Base-by-base conservation (phyloP, 2,888 invertebrate species). In the Sarcophaga subvicina region DNA sequence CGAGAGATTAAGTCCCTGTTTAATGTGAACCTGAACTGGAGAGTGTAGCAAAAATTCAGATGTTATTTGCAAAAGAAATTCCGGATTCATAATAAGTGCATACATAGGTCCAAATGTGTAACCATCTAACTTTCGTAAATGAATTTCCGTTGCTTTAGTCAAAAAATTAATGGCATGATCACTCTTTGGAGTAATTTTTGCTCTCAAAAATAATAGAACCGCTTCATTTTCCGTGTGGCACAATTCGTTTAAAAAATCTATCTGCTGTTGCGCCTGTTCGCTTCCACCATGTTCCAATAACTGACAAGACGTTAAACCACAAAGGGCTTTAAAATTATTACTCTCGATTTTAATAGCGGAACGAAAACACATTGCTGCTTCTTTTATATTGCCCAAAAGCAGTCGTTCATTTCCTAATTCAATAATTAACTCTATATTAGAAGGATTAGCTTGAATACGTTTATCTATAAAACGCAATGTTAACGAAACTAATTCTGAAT, bases 281-380 rank as follows among this genome's bases (percentile, higher is more conserved):
- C 95, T 95, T 25, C 79, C 66, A 47, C 97, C 96, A 90, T 95
- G 95, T 89, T 97, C 96, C 83, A 95, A 93, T 90, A 98, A 94
- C 92, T 98, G 98, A 92, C 98, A 98, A 5, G 96, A 93, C 14
- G 98, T 97, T 73, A 98, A 94, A 0, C 98, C 98, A 93, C 96
- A 95, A 1, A 98, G 93, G 0, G 98, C 97, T 25, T 95, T 94
- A 47, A 97, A 96, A 25, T 97, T 97, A 60, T 97, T 96, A 89
- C 97, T 97, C 91, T 98, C 97, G 17, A 97, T 94, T 93, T 97
- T 97, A 75, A 97, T 96, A 0, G 98, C 97, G 75, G 95, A 96
- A 90, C 96, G 96, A 92, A 96, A 98, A 91, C 96, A 96, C 89
- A 95, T 95, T 37, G 96, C 94, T 0, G 98, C 97, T 89, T 98